Conservation (phyloP, 2,113 vertebrate species). For the Halichoeres trimaculatus region DNA sequence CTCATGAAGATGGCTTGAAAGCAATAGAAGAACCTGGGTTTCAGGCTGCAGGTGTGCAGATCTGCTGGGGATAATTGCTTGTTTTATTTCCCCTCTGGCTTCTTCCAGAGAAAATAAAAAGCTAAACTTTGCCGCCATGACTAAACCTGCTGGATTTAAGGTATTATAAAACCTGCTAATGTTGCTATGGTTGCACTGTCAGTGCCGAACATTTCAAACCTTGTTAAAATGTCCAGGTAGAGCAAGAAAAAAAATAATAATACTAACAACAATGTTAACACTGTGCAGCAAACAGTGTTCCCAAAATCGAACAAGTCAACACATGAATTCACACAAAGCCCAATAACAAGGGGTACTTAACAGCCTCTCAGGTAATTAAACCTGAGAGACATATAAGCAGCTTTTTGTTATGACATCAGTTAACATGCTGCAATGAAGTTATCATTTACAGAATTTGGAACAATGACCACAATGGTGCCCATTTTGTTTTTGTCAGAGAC, state of each 20-base stretch:
- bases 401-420: constrained; percentile 58
- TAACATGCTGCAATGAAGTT: constrained; percentile 42
- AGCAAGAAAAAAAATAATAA: too few species aligned
- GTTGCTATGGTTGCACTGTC: constrained; percentile 45
- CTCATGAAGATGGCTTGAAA: constrained; percentile 17
- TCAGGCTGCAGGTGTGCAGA: constrained; percentile 25
- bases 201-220: constrained; percentile 24
- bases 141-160: constrained; percentile 29
- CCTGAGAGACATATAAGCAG: constrained; percentile 46
- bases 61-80: constrained; percentile 15
- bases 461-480: constrained; percentile 49
- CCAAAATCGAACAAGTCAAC: constrained; percentile 51
- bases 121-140: constrained; percentile 11
- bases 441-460: constrained; percentile 53
- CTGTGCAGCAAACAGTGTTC: constrained; percentile 17
- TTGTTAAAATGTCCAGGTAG: constrained; percentile 28
- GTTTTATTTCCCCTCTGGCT: constrained; percentile 15
- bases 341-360: constrained; percentile 43
- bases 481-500: constrained; percentile 56
- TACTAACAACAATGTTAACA: constrained; percentile 4
- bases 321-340: constrained; percentile 41
- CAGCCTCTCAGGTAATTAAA: constrained; percentile 54
- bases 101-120: constrained; percentile 13
- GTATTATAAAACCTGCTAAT: constrained; percentile 25
- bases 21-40: background rate